Conservation (phyloP, 2,113 vertebrate species). For the Silurus meridionalis region DNA sequence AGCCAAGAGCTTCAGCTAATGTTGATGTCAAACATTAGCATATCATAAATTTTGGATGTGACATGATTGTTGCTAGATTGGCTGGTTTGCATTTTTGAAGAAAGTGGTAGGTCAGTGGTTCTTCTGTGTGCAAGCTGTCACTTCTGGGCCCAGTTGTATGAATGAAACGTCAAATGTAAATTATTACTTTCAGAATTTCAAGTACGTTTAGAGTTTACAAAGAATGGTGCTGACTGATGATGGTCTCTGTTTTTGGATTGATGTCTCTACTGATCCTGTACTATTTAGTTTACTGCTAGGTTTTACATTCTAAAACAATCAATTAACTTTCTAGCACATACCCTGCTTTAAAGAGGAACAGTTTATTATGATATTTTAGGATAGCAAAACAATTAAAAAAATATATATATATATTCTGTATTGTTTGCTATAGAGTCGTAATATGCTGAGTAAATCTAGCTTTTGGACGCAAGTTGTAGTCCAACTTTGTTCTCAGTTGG, state of each 20-base stretch:
- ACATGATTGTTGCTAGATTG: not conserved
- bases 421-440: not conserved
- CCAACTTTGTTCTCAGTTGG: constrained; percentile 15
- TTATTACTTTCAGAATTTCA: too few species aligned
- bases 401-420: not conserved
- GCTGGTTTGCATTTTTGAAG: not conserved
- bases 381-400: not conserved
- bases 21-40: not conserved
- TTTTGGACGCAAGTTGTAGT: not conserved
- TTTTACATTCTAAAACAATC: not conserved
- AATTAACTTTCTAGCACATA: not conserved
- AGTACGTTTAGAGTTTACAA: not conserved
- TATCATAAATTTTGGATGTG: too few species aligned
- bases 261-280: not conserved
- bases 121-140: too few species aligned
- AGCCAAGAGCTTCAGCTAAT: not conserved
- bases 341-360: not conserved
- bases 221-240: not conserved
- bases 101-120: not conserved
- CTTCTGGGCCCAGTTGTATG: too few species aligned
- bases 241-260: not conserved
- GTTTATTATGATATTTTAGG: not conserved
- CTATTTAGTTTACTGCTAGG: not conserved
- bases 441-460: not conserved
- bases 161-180: too few species aligned